A percentile compares a stretch with the other conserved stretches of the same genome.
Conservation (phyloP, 2,113 vertebrate species). For the Hyperopisus bebe region DNA sequence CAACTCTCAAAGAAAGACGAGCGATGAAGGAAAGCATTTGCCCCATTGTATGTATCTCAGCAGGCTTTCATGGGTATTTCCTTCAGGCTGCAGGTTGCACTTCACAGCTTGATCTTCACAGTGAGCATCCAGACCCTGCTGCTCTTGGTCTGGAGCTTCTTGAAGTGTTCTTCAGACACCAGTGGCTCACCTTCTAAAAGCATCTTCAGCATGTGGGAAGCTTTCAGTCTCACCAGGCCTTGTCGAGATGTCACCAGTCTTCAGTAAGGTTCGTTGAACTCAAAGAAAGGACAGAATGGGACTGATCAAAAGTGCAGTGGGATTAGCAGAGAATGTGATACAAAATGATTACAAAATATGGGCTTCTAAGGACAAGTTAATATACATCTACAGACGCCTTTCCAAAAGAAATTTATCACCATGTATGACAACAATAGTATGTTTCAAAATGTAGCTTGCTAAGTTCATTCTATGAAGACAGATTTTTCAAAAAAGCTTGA, state of each 20-base stretch:
- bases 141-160: neutral
- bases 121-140: neutral
- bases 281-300: constrained; percentile 2
- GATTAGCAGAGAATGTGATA: neutral
- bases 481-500: neutral
- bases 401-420: neutral
- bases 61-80: neutral
- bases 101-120: constrained; percentile 1
- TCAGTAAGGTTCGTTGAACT: neutral
- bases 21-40: neutral
- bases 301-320: constrained; percentile 7
- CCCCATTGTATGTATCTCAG: neutral
- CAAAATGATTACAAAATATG: neutral
- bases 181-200: neutral
- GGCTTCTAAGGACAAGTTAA: neutral
- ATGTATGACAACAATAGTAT: neutral
- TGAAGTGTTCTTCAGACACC: constrained; percentile 5
- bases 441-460: neutral
- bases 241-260: neutral
- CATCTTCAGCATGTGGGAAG: neutral
- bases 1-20: neutral
- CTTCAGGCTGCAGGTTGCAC: neutral
- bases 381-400: neutral
- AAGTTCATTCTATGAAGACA: neutral
- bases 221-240: constrained; percentile 7